These are phyloP conservation scores for Dexiosoma caninum DNA, from an alignment of 2,888 invertebrate genomes.

Conservation along the genomic window DNA sequence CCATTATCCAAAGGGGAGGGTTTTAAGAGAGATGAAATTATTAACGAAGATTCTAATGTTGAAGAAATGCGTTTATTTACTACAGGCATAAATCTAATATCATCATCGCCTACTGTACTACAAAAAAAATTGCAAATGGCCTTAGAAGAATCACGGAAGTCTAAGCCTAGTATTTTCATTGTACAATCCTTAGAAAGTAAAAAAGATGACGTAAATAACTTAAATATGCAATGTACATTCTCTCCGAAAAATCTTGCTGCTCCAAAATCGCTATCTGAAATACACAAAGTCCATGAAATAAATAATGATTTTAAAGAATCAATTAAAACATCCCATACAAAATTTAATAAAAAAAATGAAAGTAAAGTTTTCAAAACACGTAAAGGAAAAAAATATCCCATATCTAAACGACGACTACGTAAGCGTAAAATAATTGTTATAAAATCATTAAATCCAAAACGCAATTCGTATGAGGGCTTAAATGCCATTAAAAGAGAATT, in stretches of 20 bases:
- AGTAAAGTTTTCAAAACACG: constrained; percentile 23
- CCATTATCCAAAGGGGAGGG: neutral
- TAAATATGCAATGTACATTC: neutral
- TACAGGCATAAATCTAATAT: neutral
- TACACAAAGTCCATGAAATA: neutral
- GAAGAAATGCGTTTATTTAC: neutral
- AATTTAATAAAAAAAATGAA: constrained; percentile 22
- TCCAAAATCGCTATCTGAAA: neutral
- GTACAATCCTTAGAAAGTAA: constrained; percentile 66
- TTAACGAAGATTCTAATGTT: neutral
- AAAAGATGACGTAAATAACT: constrained; percentile 26
- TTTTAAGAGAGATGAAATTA: neutral
- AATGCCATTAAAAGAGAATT: constrained; percentile 26
- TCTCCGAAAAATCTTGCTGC: neutral
- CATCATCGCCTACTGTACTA: constrained; percentile 12
- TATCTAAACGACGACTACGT: constrained; percentile 67
- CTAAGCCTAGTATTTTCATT: constrained; percentile 74
- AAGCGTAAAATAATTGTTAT: constrained; percentile 70
- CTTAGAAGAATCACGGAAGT: constrained; percentile 71
- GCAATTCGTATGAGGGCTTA: constrained; percentile 23
- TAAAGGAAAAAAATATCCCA: constrained; percentile 34
- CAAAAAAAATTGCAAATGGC: constrained; percentile 67
- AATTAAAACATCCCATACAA: neutral
- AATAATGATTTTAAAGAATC: neutral
- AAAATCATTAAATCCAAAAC: constrained; percentile 64